phyloP scores from a whole-genome alignment of 30 jellyfish, hydroid and myxozoan species.

The Phacellophora camtschatica region DNA sequence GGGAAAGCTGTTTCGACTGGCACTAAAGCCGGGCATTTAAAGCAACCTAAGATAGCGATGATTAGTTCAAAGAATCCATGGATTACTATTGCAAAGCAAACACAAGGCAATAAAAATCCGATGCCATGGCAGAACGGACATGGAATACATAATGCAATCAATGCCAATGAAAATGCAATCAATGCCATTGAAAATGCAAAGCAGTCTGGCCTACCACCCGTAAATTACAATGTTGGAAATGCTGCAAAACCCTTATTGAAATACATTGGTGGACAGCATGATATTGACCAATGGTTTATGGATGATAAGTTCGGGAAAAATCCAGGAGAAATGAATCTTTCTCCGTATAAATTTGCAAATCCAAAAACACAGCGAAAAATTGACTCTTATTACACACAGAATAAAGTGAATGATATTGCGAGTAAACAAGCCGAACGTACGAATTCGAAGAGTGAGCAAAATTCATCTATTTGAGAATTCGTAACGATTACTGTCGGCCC shows the following conservation, averaged over 20 bases:
- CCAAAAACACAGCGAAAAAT: conserved; percentile 44
- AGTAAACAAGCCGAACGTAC: no score
- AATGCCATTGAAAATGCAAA: background rate
- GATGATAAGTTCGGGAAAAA: conserved; percentile 21
- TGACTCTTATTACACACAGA: conserved; percentile 15
- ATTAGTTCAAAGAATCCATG: conserved; percentile 35
- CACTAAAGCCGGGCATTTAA: background rate
- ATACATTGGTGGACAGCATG: conserved; percentile 29
- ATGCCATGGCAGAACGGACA: conserved; percentile 59
- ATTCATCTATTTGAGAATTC: no score
- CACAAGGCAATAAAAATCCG: conserved; percentile 36
- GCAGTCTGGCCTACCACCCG: conserved; percentile 18
- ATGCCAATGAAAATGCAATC: background rate
- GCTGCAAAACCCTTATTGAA: conserved; percentile 40
- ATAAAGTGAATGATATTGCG: background rate
- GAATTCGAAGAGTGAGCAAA: no score
- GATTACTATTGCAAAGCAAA: conserved; percentile 41
- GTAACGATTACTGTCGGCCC: no score
- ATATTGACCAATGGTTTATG: conserved; percentile 3
- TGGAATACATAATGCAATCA: conserved; percentile 35
- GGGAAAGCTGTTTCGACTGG: background rate
- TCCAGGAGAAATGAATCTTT: conserved; percentile 1
- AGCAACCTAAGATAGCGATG: background rate
- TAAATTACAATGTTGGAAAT: conserved; percentile 12
- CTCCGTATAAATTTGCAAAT: conserved; percentile 67